phyloP scores from a whole-genome alignment of 1,140 invertebrate genomes.

The Cryptotermes secundus region DNA sequence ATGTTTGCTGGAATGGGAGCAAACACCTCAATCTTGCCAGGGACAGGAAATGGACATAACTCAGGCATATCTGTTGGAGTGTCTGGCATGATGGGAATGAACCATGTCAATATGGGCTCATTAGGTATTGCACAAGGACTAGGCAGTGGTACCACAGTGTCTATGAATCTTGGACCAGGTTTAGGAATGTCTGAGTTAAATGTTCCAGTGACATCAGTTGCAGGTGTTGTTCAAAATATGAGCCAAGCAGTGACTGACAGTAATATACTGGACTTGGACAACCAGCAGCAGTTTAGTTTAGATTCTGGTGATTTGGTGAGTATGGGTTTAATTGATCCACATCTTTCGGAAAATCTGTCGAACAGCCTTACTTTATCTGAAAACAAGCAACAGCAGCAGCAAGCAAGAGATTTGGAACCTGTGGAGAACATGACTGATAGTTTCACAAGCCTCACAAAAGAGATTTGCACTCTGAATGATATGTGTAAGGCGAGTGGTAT shows the following conservation, averaged over 20 bases:
- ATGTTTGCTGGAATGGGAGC: slow-evolving; percentile 28
- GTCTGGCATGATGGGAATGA: slow-evolving; percentile 45
- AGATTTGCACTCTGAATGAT: slow-evolving; percentile 23
- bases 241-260: neutral
- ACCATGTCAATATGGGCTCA: neutral
- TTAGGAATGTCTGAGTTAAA: neutral
- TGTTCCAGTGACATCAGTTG: neutral
- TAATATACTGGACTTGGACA: slow-evolving; percentile 48
- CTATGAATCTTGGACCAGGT: neutral
- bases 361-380: slow-evolving; percentile 41
- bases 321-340: slow-evolving; percentile 38
- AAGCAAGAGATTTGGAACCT: slow-evolving; percentile 34
- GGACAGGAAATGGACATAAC: slow-evolving; percentile 31
- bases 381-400: neutral
- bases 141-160: neutral
- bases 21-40: neutral
- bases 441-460: slow-evolving; percentile 47
- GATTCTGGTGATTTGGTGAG: slow-evolving; percentile 47
- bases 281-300: slow-evolving; percentile 45
- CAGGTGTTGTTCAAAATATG: neutral
- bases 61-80: slow-evolving; percentile 40
- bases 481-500: neutral
- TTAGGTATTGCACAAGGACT: neutral
- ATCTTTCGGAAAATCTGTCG: slow-evolving; percentile 42
- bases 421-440: slow-evolving; percentile 52